phyloP scores from a whole-genome alignment of 2,797 vertebrate species.

The Phalanger gymnotis region DNA sequence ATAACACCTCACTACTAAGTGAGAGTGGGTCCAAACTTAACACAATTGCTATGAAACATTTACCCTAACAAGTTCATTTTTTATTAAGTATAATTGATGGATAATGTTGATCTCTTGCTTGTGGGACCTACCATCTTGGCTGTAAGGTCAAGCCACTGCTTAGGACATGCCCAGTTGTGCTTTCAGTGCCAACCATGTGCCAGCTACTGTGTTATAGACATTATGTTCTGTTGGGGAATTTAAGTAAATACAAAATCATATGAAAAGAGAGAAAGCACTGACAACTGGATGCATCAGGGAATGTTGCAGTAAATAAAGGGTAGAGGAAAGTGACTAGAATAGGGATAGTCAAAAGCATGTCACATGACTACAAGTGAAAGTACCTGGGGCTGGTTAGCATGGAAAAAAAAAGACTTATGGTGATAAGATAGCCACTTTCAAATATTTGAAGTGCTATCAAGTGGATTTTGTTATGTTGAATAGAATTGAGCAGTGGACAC shows the following conservation, averaged over 20 bases:
- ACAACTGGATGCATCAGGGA: background rate
- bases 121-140: background rate
- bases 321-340: background rate
- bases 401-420: background rate
- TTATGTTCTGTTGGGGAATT: background rate
- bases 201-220: background rate
- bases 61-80: background rate
- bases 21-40: background rate
- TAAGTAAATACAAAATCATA: background rate
- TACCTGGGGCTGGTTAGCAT: background rate
- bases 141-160: background rate
- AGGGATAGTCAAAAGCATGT: background rate
- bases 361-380: background rate
- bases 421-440: background rate
- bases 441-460: background rate
- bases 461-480: background rate
- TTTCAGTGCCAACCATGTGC: background rate
- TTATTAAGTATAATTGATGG: background rate
- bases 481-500: background rate
- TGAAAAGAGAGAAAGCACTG: background rate
- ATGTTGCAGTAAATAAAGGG: background rate
- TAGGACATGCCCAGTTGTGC: background rate
- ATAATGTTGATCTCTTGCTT: background rate
- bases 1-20: background rate
- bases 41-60: background rate